phyloP scores from a whole-genome alignment of 2,888 invertebrate species.

The Fragum whitleyi region DNA sequence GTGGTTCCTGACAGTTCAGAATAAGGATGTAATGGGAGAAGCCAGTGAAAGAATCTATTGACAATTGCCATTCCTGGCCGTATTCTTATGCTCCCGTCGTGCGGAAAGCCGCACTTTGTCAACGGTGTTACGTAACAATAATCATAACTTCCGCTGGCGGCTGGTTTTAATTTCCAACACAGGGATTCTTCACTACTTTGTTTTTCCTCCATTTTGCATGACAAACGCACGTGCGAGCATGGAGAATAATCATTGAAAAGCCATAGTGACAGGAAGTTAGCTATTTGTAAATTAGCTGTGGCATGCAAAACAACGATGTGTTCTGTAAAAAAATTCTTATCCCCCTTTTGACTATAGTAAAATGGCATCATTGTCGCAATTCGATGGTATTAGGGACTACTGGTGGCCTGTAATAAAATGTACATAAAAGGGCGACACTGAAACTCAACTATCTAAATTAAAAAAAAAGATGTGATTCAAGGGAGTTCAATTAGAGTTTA shows the following conservation, averaged over 20 bases:
- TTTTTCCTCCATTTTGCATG: conserved; percentile 24
- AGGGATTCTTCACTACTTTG: conserved; percentile 22
- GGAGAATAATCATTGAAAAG: conserved; percentile 30
- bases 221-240: conserved; percentile 17
- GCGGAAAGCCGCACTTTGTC: conserved; percentile 35
- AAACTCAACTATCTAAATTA: too few relatives aligned
- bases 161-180: conserved; percentile 19
- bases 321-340: neutral
- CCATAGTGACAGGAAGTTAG: conserved; percentile 25
- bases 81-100: conserved; percentile 26
- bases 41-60: conserved; percentile 9
- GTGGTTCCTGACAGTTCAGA: neutral
- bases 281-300: conserved; percentile 29
- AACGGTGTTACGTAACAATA: conserved; percentile 34
- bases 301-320: neutral
- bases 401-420: too few relatives aligned
- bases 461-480: too few relatives aligned
- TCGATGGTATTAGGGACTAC: too few relatives aligned
- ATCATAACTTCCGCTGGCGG: conserved; percentile 32
- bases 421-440: too few relatives aligned
- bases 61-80: neutral
- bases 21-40: conserved; percentile 11
- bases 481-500: too few relatives aligned
- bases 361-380: too few relatives aligned
- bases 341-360: too few relatives aligned